Base-by-base conservation (phyloP, 2,888 invertebrate genomes). In the Melanchra persicariae region DNA sequence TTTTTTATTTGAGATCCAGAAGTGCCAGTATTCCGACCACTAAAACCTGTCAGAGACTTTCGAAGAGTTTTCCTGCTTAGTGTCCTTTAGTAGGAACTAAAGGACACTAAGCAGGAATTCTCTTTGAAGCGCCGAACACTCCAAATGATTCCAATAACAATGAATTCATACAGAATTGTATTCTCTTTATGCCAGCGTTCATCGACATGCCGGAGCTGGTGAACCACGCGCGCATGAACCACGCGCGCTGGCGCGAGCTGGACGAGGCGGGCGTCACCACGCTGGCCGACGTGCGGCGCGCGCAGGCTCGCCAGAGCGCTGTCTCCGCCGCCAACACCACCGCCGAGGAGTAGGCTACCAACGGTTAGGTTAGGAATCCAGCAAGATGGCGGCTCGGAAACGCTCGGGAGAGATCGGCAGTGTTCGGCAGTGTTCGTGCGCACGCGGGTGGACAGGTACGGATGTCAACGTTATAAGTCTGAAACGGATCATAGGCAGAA, bases 181-280 rank as follows among this genome's bases (percentile, higher is more conserved):
- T n/a, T n/a, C n/a, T n/a, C n/a, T n/a, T n/a, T n/a, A n/a, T n/a
- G n/a, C 6, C 94, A 98, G 99, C 98, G 65, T 99, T 99, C 93
- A 98, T 99, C 90, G 98, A 99, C 92, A 98, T 99, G 97, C 99
- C 99, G 1, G 99, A 99, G 93, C 96, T 99, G 83, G 97, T 99
- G 80, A 97, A 97, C 19, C 97, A 98, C 92, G 98, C 99, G 94
- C 97, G 98, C 85, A 96, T 96, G 88, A 99, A 99, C 95, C 98
- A 99, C 94, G 97, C 97, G 70, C 98, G 98, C 91, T 99, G 99
- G 99, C 98, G 98, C 89, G 98, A 98, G 87, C 97, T 97, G 85
- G 97, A 98, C 89, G 98, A 98, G 78, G 97, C 97, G 81, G 98
- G 98, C 62, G 97, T 97, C 84, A 97, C 97, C 75, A 97, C 98